phyloP scores from a whole-genome alignment of 2,888 invertebrate species.

The Altica lythri region DNA sequence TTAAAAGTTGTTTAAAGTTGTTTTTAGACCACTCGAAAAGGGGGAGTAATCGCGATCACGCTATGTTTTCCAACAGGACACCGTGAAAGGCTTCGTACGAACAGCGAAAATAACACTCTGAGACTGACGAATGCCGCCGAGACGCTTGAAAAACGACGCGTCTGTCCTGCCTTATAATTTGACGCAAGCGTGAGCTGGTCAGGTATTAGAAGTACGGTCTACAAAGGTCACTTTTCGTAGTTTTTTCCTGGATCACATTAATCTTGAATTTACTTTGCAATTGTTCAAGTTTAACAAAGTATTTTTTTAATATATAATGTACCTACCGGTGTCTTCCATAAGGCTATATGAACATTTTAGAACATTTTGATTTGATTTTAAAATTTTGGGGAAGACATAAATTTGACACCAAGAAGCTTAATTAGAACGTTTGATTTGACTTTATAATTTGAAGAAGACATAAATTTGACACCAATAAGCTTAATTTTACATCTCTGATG shows the following conservation, averaged over 20 bases:
- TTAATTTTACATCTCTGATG: too few species aligned
- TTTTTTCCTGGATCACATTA: background rate
- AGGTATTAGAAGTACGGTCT: constrained; percentile 20
- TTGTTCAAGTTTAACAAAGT: background rate
- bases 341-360: too few species aligned
- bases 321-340: too few species aligned
- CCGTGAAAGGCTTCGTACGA: background rate
- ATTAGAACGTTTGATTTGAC: too few species aligned
- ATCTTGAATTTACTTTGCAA: background rate
- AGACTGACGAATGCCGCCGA: constrained; percentile 22
- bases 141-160: constrained; percentile 23
- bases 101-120: constrained; percentile 9
- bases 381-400: too few species aligned
- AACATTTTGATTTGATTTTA: too few species aligned
- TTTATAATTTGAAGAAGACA: too few species aligned
- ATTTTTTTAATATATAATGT: background rate
- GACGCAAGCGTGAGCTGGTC: constrained; percentile 33
- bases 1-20: background rate
- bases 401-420: too few species aligned
- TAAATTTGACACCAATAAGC: too few species aligned
- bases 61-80: background rate
- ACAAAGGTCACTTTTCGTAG: constrained; percentile 13
- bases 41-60: background rate
- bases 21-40: background rate
- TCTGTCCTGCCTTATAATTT: constrained; percentile 13